These are phyloP conservation scores for Agapornis canus DNA, from an alignment of 2,797 vertebrate species.

Conservation along the genomic window DNA sequence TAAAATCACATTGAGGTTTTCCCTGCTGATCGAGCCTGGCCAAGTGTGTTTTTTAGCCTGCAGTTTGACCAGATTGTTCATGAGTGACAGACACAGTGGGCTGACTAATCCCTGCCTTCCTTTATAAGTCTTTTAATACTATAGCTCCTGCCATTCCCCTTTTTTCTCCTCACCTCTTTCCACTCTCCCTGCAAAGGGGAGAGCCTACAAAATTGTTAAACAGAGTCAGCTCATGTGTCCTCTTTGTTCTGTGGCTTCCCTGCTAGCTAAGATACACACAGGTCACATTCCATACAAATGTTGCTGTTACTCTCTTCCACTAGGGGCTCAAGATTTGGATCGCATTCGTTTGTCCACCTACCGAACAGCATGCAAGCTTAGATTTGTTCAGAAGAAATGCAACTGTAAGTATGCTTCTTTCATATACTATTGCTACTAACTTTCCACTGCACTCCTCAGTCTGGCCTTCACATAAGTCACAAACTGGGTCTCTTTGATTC, in stretches of 20 bases:
- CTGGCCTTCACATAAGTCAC: background rate
- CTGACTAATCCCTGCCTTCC: background rate
- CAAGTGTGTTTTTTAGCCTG: constrained; percentile 37
- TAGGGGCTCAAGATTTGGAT: constrained; percentile 98
- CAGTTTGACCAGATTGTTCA: constrained; percentile 53
- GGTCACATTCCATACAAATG: constrained; percentile 1
- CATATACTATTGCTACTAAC: background rate
- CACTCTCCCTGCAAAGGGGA: background rate
- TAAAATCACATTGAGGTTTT: constrained; percentile 15
- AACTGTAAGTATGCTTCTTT: constrained; percentile 87
- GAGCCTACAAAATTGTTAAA: constrained; percentile 14
- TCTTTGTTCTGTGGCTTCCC: constrained; percentile 19
- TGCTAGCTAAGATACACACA: background rate
- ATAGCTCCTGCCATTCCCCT: background rate
- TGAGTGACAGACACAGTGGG: constrained; percentile 19
- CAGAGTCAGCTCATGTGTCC: background rate
- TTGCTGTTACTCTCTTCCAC: constrained; percentile 52
- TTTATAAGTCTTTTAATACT: background rate
- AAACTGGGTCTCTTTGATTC: background rate
- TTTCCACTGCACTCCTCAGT: background rate
- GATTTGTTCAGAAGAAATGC: constrained; percentile 99
- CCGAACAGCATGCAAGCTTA: constrained; percentile 97
- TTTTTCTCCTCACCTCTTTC: background rate
- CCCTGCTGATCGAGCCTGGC: background rate
- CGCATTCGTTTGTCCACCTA: constrained; percentile 97